Evolutionary conservation across 2,888 invertebrate genomes (phyloP).

Genomic region (Disparrhopalites patrizii): DNA sequence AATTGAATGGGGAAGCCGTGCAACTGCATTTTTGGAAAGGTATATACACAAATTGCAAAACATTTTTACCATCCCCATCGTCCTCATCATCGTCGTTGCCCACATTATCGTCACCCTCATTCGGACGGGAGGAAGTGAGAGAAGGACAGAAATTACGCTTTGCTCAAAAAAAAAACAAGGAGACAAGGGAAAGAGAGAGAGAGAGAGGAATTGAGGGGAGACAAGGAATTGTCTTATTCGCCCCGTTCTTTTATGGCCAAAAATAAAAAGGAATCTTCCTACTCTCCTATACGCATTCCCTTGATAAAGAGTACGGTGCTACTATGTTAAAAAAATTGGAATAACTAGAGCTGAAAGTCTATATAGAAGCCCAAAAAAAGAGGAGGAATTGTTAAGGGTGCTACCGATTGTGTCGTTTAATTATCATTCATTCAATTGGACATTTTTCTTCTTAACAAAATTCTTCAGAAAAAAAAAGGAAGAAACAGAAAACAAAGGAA

Average conservation of each 20-base stretch:
- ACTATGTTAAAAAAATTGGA: not conserved
- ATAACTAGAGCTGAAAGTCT: too few relatives aligned
- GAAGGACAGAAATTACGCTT: not conserved
- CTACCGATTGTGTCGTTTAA: too few relatives aligned
- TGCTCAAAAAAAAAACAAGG: not conserved
- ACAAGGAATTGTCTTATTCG: not conserved
- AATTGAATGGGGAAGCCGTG: slow-evolving; percentile 26
- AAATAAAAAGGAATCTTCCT: too few relatives aligned
- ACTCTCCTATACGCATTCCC: not conserved
- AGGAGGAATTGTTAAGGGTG: too few relatives aligned
- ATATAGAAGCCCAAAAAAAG: too few relatives aligned
- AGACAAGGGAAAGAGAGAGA: not conserved
- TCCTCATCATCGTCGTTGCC: not conserved
- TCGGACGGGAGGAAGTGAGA: slow-evolving; percentile 11
- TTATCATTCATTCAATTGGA: too few relatives aligned
- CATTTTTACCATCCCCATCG: not conserved
- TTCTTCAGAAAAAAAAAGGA: too few relatives aligned
- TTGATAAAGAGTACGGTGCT: not conserved
- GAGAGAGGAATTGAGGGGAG: not conserved
- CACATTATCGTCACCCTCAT: not conserved
- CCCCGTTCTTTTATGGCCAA: not conserved
- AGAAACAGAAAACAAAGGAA: too few relatives aligned
- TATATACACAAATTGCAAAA: slow-evolving; percentile 22
- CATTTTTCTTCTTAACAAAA: too few relatives aligned
- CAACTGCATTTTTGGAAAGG: slow-evolving; percentile 19